Percentiles rank a stretch among this genome's conserved stretches.
These are phyloP conservation scores for Syngnathus scovelli DNA, from an alignment of 2,113 vertebrate genomes.

Conservation along the genomic window DNA sequence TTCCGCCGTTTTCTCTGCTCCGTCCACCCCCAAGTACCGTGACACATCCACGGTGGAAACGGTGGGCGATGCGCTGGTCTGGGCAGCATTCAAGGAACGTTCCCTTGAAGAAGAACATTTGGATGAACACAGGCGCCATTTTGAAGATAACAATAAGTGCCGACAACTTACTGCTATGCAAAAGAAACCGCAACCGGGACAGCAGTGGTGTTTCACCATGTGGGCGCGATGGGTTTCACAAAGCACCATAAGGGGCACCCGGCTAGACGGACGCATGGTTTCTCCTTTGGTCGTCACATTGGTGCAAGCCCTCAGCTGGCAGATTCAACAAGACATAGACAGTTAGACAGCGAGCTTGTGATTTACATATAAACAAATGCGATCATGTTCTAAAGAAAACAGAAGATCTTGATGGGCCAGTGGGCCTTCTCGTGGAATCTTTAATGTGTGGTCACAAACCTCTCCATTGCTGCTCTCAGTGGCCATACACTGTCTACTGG, in stretches of 20 bases:
- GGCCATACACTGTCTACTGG: constrained; percentile 83
- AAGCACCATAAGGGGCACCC: constrained; percentile 84
- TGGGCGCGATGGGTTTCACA: constrained; percentile 85
- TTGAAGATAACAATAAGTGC: not conserved
- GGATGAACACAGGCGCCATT: not conserved
- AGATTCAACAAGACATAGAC: not conserved
- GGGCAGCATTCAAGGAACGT: constrained; percentile 90
- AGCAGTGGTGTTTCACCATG: constrained; percentile 94
- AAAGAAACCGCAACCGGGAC: constrained; percentile 89
- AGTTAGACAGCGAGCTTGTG: too few species aligned
- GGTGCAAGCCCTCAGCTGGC: constrained; percentile 79
- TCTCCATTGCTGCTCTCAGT: constrained; percentile 85
- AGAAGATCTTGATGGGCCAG: too few species aligned
- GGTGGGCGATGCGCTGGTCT: constrained; percentile 83
- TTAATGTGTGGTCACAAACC: constrained; percentile 56
- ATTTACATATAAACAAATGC: too few species aligned
- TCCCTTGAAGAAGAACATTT: constrained; percentile 65
- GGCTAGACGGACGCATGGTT: constrained; percentile 88
- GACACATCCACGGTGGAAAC: constrained; percentile 87
- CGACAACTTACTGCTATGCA: constrained; percentile 76
- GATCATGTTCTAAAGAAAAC: too few species aligned
- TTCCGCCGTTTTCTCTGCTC: constrained; percentile 65
- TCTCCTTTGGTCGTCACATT: constrained; percentile 80
- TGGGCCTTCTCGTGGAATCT: too few species aligned
- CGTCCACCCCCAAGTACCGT: constrained; percentile 76